Base-by-base conservation (phyloP, 2,113 vertebrate genomes). In the Catharus minimus region DNA sequence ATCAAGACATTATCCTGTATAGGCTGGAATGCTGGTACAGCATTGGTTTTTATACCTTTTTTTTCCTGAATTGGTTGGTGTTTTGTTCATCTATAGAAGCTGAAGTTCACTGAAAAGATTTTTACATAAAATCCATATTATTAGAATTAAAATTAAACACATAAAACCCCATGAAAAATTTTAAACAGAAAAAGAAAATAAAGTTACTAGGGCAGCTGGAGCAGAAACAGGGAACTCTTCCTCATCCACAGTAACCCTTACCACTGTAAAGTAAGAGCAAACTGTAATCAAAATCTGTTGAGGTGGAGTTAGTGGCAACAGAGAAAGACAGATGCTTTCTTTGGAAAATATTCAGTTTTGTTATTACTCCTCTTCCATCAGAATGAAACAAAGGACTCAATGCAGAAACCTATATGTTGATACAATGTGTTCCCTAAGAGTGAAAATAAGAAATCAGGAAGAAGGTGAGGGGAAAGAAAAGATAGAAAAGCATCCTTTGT, bases 1-100 rank as follows among this genome's bases (percentile, higher is more conserved):
- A 38, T 38, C 38, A 38, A 38, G 15, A 60, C 1, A 22, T 19
- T 41, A 10, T 77, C 15, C 4, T 74, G 3, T 5, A 11, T 8
- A 52, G 16, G 2, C 11, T 36, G 32, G 16, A 8, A 33, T 60
- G 26, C 3, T 30, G 22, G 23, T 36, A 16, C 15, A 60, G 4
- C 21, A 13, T 6, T 33, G 4, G 0, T 46, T 90, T 71, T 58
- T 36, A 20, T 3, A 2, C 1, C 1, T 24, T 10, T 15, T 3
- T 61, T 5, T 53, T 65, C 1, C 7, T 75, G 5, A 79, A 47
- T 3, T 47, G 2, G 2, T 32, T 50, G 1, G 2, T 38, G 3
- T 23, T 81, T 72, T 67, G 4, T 53, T 67, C 38, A 75, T 3
- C 3, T 43, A 13, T 7, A 1, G 0, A 80, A 58, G 8, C 13